A percentile compares a stretch with the other conserved stretches of the same genome.
Evolutionary conservation across 1,140 invertebrate species (phyloP).

Genomic region (Choristoneura fumiferana): DNA sequence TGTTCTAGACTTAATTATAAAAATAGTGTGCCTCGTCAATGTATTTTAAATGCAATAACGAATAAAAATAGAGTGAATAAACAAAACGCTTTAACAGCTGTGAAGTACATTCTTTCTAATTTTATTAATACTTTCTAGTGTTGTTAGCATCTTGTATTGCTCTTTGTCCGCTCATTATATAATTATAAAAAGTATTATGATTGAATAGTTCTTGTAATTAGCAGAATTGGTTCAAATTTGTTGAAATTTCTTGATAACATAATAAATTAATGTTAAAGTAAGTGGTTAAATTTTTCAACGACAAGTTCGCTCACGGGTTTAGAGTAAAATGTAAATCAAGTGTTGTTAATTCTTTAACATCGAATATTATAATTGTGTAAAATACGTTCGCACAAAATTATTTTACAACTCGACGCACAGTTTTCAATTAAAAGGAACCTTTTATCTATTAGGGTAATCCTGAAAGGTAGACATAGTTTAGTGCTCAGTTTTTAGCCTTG

Average conservation of each 20-base stretch:
- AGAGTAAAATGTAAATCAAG: conserved; percentile 29
- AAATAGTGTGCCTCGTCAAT: conserved; percentile 15
- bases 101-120: too few species aligned
- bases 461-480: conserved; percentile 16
- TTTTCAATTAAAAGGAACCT: conserved; percentile 5
- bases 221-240: not conserved
- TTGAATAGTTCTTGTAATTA: conserved; percentile 4
- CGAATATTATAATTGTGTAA: conserved; percentile 21
- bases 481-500: not conserved
- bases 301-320: conserved; percentile 48
- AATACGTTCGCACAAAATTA: conserved; percentile 14
- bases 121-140: too few species aligned
- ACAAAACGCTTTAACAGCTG: too few species aligned
- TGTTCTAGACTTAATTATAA: too few species aligned
- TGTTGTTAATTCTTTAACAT: conserved; percentile 28
- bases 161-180: too few species aligned
- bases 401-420: conserved; percentile 11
- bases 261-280: conserved; percentile 17
- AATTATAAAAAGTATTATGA: too few species aligned
- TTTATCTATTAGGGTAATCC: conserved; percentile 6
- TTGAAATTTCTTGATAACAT: conserved; percentile 9
- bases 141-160: too few species aligned
- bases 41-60: conserved; percentile 12
- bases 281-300: conserved; percentile 22
- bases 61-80: not conserved